These are phyloP conservation scores for Kobus ellipsiprymnus DNA, from an alignment of 2,113 vertebrate genomes.

Conservation along the genomic window DNA sequence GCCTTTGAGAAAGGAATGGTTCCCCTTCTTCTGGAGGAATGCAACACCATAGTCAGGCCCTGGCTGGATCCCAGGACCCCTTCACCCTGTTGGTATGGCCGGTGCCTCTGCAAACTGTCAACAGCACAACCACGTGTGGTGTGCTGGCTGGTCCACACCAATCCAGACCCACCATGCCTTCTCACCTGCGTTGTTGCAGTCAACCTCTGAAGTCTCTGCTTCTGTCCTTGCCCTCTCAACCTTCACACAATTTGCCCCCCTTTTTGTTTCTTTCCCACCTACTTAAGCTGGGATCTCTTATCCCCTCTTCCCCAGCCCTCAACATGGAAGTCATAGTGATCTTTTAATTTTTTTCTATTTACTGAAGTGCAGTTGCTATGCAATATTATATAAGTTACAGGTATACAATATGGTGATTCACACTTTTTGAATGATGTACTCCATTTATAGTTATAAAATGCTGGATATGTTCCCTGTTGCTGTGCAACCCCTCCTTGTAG, in stretches of 20 bases:
- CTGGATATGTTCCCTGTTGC: not conserved
- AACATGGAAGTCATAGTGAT: not conserved
- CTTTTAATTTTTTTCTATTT: not conserved
- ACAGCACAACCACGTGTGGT: rapidly evolving
- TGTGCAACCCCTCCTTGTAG: not conserved
- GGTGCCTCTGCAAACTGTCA: too few species aligned
- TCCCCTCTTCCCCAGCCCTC: not conserved
- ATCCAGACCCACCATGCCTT: not conserved
- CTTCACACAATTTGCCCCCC: not conserved
- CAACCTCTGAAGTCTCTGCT: not conserved
- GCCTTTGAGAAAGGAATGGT: not conserved
- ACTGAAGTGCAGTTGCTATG: not conserved
- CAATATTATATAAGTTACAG: not conserved
- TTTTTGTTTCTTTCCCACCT: not conserved
- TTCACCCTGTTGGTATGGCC: rapidly evolving
- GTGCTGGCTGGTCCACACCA: not conserved
- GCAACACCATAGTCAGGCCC: not conserved
- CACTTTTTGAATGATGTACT: not conserved
- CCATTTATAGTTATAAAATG: not conserved
- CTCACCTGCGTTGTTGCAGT: not conserved
- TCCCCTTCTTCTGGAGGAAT: not conserved
- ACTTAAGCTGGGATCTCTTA: not conserved
- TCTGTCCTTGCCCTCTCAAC: not conserved
- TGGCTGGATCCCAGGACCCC: not conserved
- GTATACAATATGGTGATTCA: not conserved